A percentile compares a stretch with the other conserved stretches of the same genome.
Evolutionary conservation across 2,888 invertebrate species (phyloP).

Genomic region (Ditylenchus weischeri): DNA sequence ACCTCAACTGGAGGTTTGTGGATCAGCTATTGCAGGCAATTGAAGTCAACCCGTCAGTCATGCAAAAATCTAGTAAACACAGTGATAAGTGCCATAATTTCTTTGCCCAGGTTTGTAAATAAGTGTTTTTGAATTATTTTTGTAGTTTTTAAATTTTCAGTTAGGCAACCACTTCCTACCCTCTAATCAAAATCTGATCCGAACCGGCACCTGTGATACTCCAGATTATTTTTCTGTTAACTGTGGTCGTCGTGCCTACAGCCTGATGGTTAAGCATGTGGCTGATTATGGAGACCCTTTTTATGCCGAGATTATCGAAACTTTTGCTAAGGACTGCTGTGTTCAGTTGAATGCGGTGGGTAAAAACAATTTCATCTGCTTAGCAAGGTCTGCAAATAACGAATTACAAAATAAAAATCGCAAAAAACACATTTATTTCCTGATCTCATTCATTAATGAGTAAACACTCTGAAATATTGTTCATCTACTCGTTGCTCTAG

Average conservation of each 20-base stretch:
- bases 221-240: neutral
- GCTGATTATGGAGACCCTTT: slow-evolving; percentile 21
- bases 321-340: slow-evolving; percentile 29
- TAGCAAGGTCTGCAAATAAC: neutral
- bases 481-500: too few species aligned
- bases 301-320: slow-evolving; percentile 29
- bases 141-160: slow-evolving; percentile 2
- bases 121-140: too few species aligned
- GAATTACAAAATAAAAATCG: neutral
- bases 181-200: slow-evolving; percentile 16
- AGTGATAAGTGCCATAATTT: slow-evolving; percentile 30
- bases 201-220: neutral
- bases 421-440: too few species aligned
- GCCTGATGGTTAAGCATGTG: slow-evolving; percentile 27
- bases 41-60: slow-evolving; percentile 6
- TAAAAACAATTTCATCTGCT: neutral
- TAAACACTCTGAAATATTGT: too few species aligned
- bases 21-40: slow-evolving; percentile 25
- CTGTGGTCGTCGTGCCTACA: slow-evolving; percentile 16
- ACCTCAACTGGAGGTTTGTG: slow-evolving; percentile 18
- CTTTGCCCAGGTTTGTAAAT: neutral
- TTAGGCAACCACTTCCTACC: slow-evolving; percentile 22
- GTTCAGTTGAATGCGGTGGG: slow-evolving; percentile 26
- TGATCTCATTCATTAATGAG: too few species aligned
- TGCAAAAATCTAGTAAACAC: slow-evolving; percentile 22